A percentile compares a stretch with the other conserved stretches of the same genome.
Conservation (phyloP, 2,113 vertebrate species). For the Tricholaema leucomelas region DNA sequence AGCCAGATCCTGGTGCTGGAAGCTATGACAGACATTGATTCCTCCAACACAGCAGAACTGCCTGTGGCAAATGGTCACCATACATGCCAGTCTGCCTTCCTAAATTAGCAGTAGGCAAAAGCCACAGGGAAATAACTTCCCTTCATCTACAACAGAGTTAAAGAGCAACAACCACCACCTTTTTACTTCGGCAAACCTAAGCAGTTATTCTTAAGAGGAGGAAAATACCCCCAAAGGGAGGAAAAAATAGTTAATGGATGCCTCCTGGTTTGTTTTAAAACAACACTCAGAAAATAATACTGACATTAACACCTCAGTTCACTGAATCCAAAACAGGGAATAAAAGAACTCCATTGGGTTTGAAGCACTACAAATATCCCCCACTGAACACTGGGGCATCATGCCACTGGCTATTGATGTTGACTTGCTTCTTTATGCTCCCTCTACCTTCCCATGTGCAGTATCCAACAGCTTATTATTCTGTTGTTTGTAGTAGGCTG, state of each 20-base stretch:
- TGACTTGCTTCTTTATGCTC: not conserved
- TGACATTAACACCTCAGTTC: not conserved
- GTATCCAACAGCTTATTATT: constrained; percentile 47
- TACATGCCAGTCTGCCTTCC: not conserved
- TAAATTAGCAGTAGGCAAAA: not conserved
- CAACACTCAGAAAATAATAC: not conserved
- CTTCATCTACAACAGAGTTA: not conserved
- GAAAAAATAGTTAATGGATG: not conserved
- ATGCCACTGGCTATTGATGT: not conserved
- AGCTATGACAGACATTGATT: not conserved
- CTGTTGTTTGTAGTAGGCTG: constrained; percentile 65
- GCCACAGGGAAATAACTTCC: not conserved
- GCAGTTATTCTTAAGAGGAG: not conserved
- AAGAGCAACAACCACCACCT: not conserved
- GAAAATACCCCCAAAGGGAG: not conserved
- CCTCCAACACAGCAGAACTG: not conserved
- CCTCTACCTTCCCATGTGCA: not conserved
- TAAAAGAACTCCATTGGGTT: not conserved
- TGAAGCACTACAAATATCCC: not conserved
- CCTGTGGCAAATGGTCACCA: not conserved
- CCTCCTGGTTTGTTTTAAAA: not conserved
- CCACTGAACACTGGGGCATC: accelerated
- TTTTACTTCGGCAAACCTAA: not conserved
- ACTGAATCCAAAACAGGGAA: not conserved
- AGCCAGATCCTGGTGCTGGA: not conserved